Evolutionary conservation across 2,113 vertebrate genomes (phyloP), one percentile per base, ranked within the genome.

Genomic region (Falco punctatus): DNA sequence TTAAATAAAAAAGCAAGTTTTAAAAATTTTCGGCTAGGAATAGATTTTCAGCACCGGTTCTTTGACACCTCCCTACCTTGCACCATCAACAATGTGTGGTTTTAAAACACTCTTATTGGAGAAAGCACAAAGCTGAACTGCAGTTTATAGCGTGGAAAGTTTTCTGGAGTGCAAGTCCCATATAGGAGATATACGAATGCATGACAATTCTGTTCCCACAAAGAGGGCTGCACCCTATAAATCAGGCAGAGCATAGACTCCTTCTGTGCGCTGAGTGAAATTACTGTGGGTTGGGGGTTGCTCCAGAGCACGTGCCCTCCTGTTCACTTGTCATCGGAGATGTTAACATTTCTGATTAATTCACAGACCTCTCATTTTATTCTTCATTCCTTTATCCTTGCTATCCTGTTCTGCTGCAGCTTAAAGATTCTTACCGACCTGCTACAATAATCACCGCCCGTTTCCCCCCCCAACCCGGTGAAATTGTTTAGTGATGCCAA

Each of bases 401-500:
- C 97, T 98, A 95, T 97, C 95, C 94, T 95, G 96, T 96, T 98
- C 97, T 97, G 93, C 95, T 75, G 96, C 96, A 97, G 96, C 92
- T 98, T 96, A 97, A 98, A 97, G 97, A 97, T 96, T 98, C 97
- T 98, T 95, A 97, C 97, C 87, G 27, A 98, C 97, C 97, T 98
- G 97, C 97, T 97, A 97, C 96, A 97, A 97, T 97, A 98, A 98
- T 98, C 98, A 98, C 95, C 32, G 15, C 97, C 97, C 57, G 75
- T 97, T 93, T 88, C 88, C 83, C 16, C 95, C 94, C 96, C 72
- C 95, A 97, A 97, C 98, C 98, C 96, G 96, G 94, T 97, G 93
- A 98, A 97, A 98, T 98, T 98, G 98, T 98, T 99, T 99, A 98
- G 98, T 96, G 97, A 99, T 99, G 98, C 99, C 98, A 98, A 98